phyloP scores from a whole-genome alignment of 2,113 vertebrate species.

The Syngnathus scovelli region DNA sequence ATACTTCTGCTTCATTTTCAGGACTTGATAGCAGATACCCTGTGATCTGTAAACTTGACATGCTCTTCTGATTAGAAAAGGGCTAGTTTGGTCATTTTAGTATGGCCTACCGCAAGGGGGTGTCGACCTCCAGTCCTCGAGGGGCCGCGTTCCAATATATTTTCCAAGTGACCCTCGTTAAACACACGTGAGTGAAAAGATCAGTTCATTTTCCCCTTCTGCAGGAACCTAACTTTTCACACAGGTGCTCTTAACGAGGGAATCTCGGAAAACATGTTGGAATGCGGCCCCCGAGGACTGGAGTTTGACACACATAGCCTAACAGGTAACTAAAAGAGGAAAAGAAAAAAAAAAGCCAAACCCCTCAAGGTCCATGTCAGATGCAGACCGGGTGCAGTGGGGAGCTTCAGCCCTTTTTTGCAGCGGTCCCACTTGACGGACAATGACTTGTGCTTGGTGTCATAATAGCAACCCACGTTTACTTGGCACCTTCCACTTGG shows the following conservation, averaged over 20 bases:
- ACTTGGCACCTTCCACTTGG: constrained; percentile 17
- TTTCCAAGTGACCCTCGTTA: too few relatives aligned
- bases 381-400: constrained; percentile 28
- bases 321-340: not conserved
- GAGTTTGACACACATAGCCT: too few relatives aligned
- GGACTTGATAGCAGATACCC: not conserved
- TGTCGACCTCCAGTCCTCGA: too few relatives aligned
- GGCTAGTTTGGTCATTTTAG: constrained; percentile 1
- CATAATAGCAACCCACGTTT: not conserved
- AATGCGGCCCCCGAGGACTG: too few relatives aligned
- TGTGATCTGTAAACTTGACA: not conserved
- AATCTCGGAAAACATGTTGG: too few relatives aligned
- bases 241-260: too few relatives aligned
- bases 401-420: constrained; percentile 52
- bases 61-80: not conserved
- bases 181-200: too few relatives aligned
- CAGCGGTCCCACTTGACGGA: constrained; percentile 31
- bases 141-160: too few relatives aligned
- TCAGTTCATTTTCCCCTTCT: too few relatives aligned
- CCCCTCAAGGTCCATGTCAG: constrained; percentile 17
- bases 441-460: constrained; percentile 8
- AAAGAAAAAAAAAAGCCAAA: not conserved
- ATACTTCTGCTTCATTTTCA: too few relatives aligned
- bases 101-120: not conserved
- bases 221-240: too few relatives aligned